phyloP scores from a whole-genome alignment of 1,140 invertebrate species.

The Bombus haemorrhoidalis region DNA sequence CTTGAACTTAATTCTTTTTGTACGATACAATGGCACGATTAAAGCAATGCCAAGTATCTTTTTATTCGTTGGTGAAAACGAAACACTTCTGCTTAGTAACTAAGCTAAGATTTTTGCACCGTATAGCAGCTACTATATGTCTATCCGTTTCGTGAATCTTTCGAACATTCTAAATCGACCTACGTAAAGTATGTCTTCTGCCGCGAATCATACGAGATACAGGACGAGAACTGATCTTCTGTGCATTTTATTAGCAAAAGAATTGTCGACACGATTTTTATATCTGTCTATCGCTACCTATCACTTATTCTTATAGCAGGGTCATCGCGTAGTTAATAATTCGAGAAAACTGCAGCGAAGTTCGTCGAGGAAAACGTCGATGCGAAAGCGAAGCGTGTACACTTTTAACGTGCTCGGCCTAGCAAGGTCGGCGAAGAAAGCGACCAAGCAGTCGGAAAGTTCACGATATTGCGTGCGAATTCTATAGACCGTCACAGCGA shows the following conservation, averaged over 20 bases:
- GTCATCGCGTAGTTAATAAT: conserved; percentile 27
- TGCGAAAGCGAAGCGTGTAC: conserved; percentile 4
- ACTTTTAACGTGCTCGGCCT: conserved; percentile 11
- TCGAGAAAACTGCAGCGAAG: not conserved
- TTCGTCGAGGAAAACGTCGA: not conserved
- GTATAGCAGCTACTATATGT: not conserved
- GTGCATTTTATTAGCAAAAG: no score
- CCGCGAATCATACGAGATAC: not conserved
- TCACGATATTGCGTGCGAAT: conserved; percentile 59
- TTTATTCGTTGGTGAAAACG: not conserved
- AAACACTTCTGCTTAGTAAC: not conserved
- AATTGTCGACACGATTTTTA: not conserved
- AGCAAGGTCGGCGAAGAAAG: conserved; percentile 56
- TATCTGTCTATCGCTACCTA: not conserved
- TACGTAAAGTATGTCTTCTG: not conserved
- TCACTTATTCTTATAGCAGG: not conserved
- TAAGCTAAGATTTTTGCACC: not conserved
- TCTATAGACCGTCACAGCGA: conserved; percentile 33
- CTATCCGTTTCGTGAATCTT: not conserved
- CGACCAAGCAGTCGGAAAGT: conserved; percentile 42
- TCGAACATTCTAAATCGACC: not conserved
- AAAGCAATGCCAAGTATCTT: not conserved
- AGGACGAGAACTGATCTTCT: not conserved
- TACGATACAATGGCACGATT: not conserved
- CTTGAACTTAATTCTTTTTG: not conserved